These are phyloP conservation scores for Corynorhinus townsendii DNA, from an alignment of 2,113 vertebrate species.

Conservation along the genomic window DNA sequence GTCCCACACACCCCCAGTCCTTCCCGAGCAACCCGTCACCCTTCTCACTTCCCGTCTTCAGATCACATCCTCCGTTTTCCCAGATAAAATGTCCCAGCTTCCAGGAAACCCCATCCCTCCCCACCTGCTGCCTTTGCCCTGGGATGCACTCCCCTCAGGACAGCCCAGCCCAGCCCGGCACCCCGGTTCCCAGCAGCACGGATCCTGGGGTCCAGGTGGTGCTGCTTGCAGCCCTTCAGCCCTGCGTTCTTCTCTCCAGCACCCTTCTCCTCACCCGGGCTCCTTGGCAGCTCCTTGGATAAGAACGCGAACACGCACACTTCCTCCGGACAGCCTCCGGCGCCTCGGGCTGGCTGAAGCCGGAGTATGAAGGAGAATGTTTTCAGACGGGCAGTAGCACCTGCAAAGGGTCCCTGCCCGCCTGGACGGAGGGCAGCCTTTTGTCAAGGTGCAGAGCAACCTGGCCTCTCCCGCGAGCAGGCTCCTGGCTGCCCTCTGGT, in stretches of 20 bases:
- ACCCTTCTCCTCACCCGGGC: not conserved
- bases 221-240: too few species aligned
- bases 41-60: not conserved
- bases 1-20: not conserved
- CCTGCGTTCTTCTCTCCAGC: rapidly evolving
- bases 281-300: not conserved
- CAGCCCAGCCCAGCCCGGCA: rapidly evolving
- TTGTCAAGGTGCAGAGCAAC: rapidly evolving
- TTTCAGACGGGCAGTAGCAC: rapidly evolving
- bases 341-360: not conserved
- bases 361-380: rapidly evolving
- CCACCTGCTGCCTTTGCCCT: not conserved
- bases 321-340: too few species aligned
- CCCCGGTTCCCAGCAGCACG: rapidly evolving
- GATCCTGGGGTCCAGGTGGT: not conserved
- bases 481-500: not conserved
- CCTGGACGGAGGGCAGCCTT: not conserved
- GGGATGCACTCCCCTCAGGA: not conserved
- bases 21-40: not conserved
- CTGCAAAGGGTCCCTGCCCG: not conserved
- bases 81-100: not conserved
- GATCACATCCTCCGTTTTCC: not conserved
- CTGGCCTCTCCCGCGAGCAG: not conserved
- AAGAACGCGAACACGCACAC: rapidly evolving
- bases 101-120: not conserved